phyloP scores from a whole-genome alignment of 2,113 vertebrate genomes.

The Azemiops feae region DNA sequence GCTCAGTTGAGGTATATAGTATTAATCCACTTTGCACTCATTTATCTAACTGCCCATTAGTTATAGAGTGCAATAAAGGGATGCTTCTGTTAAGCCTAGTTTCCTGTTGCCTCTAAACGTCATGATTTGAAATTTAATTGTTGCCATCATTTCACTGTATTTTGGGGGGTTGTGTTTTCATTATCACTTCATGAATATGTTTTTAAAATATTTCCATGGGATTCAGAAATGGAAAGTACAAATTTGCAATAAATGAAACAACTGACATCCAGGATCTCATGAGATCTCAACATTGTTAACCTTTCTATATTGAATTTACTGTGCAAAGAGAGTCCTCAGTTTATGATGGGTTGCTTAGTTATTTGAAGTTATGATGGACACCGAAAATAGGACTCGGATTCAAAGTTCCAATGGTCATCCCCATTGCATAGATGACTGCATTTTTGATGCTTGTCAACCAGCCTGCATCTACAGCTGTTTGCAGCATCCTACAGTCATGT shows the following conservation, averaged over 20 bases:
- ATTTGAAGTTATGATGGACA: no score
- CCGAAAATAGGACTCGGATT: no score
- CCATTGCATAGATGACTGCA: no score
- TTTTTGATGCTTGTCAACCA: no score
- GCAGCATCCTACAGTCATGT: background rate
- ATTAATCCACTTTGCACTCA: background rate
- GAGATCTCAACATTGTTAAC: background rate
- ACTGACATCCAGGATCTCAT: background rate
- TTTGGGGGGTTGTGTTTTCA: background rate
- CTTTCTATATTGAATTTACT: background rate
- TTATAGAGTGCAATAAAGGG: background rate
- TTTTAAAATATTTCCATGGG: background rate
- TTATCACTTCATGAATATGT: background rate
- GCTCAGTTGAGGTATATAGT: rapidly evolving
- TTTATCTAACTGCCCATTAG: background rate
- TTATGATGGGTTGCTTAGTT: background rate
- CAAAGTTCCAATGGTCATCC: no score
- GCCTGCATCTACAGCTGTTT: no score
- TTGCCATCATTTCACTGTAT: background rate
- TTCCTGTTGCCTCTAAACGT: background rate
- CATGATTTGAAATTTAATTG: background rate
- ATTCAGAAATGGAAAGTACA: background rate
- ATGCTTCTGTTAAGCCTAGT: background rate
- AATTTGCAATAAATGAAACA: background rate
- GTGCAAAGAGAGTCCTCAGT: background rate